phyloP scores from a whole-genome alignment of 2,797 vertebrate species.

The Channa striata region DNA sequence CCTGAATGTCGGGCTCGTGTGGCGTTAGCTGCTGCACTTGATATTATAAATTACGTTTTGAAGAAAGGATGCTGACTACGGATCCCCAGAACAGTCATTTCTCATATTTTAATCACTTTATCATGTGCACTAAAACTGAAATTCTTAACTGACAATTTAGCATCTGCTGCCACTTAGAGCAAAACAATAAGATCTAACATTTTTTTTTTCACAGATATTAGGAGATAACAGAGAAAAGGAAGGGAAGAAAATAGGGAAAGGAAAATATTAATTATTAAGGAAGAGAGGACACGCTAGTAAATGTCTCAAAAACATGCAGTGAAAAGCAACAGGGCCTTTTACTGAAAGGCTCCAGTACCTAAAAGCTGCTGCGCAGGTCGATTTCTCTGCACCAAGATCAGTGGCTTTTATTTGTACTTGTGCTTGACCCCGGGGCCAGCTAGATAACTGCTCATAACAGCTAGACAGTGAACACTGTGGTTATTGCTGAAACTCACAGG shows the following conservation, averaged over 20 bases:
- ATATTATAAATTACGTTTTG: not conserved
- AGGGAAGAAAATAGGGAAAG: conserved; percentile 53
- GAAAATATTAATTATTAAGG: conserved; percentile 48
- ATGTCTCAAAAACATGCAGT: conserved; percentile 53
- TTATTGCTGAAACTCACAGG: conserved; percentile 49
- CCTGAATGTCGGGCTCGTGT: not conserved
- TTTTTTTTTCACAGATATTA: conserved; percentile 42
- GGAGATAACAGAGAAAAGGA: conserved; percentile 40
- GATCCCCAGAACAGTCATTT: conserved; percentile 27
- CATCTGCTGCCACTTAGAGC: conserved; percentile 43
- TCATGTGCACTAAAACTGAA: conserved; percentile 15
- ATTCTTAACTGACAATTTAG: conserved; percentile 23
- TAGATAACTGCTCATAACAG: conserved; percentile 64
- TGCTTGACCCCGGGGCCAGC: conserved; percentile 63
- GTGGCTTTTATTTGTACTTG: conserved; percentile 65
- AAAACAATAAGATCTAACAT: conserved; percentile 38
- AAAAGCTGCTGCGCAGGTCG: conserved; percentile 50
- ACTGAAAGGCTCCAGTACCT: conserved; percentile 41
- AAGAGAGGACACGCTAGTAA: conserved; percentile 40
- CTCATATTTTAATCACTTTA: conserved; percentile 11
- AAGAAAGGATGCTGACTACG: conserved; percentile 1
- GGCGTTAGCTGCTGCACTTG: not conserved
- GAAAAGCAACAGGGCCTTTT: conserved; percentile 52
- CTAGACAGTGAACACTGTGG: conserved; percentile 45
- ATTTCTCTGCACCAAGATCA: conserved; percentile 46